phyloP scores from a whole-genome alignment of 2,113 vertebrate species.

The Bos indicus region DNA sequence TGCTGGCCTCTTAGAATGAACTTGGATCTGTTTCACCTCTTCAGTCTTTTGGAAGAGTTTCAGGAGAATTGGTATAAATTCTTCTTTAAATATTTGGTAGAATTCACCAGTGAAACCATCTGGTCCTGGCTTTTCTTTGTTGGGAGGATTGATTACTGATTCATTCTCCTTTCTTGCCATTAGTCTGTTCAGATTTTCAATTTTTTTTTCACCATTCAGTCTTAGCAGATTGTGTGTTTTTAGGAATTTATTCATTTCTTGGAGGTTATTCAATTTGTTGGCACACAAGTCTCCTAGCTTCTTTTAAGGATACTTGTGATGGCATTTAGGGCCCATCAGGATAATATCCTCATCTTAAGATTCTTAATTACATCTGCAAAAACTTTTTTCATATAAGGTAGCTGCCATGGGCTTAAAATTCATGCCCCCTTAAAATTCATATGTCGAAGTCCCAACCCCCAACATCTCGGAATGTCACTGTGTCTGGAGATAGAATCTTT shows the following conservation, averaged over 20 bases:
- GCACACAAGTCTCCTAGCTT: background rate
- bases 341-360: background rate
- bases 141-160: background rate
- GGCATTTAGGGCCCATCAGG: background rate
- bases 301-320: background rate
- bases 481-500: background rate
- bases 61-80: slow-evolving; percentile 22
- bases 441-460: background rate
- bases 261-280: background rate
- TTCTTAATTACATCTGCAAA: background rate
- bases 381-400: background rate
- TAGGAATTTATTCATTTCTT: slow-evolving; percentile 20
- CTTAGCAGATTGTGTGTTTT: background rate
- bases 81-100: slow-evolving; percentile 41
- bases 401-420: background rate
- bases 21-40: background rate
- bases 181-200: background rate
- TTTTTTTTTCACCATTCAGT: background rate
- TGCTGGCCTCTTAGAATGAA: background rate
- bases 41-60: background rate
- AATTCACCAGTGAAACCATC: slow-evolving; percentile 17
- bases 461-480: background rate
- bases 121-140: slow-evolving; percentile 21
- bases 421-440: background rate
- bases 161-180: slow-evolving; percentile 1